Base-by-base conservation (phyloP, 2,888 invertebrate species). In the Agrochola lota region DNA sequence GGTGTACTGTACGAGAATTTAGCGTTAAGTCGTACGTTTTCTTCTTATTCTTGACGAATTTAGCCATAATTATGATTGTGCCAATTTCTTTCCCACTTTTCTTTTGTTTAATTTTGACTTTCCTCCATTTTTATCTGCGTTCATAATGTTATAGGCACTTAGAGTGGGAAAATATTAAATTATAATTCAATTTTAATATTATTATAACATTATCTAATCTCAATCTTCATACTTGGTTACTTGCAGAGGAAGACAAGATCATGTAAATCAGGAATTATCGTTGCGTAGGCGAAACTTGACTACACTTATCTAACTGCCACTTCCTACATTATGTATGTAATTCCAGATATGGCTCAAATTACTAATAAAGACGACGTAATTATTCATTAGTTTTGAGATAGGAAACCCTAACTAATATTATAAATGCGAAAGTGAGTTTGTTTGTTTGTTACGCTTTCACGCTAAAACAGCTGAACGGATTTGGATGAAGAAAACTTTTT, bases 301-400 rank as follows among this genome's bases (percentile, higher is more conserved):
- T 71, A 69, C 46, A 68, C 78, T 88, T 86, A 87, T 70, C 83
- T 83, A 88, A 88, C 82, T 78, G 55, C 74, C 46, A 79, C 80
- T 88, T 85, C 85, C 87, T 78, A 63, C 67, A 60, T 86, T 86
- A 84, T 74, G 76, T 40, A 70, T 40, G 30, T 40, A 74, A 68
- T 35, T 77, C 12, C 12, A 72, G 55, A 70, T 78, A 73, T 46
- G 49, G 57, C 55, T 86, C 67, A 86, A 73, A 83, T 78, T 73
- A 78, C 86, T 64, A 12, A 70, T 26, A 40, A 12, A 69, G 46
- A 72, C n/a, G 6, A 57, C 26, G 35, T 64, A 62, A 71, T 85
- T 81, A 73, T 57, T 62, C 35, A 30, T 52, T 69, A 62, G 57
- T n/a, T 46, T 70, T 9, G 15, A 62, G 52, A 71, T 70, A 35